phyloP scores from a whole-genome alignment of 2,888 invertebrate species.

The Eupithecia centaureata region DNA sequence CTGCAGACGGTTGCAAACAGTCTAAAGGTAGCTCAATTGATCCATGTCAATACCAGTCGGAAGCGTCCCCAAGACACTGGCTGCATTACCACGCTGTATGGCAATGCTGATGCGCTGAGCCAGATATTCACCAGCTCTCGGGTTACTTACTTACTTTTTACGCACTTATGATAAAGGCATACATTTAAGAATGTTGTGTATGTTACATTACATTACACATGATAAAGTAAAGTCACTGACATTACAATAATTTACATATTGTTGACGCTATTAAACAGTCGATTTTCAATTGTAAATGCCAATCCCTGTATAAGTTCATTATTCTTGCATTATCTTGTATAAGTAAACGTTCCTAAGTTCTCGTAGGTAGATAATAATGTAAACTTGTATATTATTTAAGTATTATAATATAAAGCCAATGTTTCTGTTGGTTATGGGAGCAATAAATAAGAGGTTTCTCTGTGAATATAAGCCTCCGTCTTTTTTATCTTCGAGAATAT shows the following conservation, averaged over 20 bases:
- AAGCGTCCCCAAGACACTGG: too few relatives aligned
- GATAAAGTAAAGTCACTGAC: too few relatives aligned
- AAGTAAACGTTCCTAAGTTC: background rate
- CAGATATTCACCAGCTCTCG: too few relatives aligned
- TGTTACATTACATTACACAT: too few relatives aligned
- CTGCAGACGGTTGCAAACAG: too few relatives aligned
- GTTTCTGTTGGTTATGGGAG: slow-evolving; percentile 12
- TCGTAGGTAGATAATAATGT: slow-evolving; percentile 1
- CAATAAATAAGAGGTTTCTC: slow-evolving; percentile 14
- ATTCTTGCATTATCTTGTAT: slow-evolving; percentile 14
- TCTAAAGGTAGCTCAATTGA: too few relatives aligned
- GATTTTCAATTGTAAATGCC: background rate
- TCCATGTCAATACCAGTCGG: too few relatives aligned
- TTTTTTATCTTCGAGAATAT: slow-evolving; percentile 13
- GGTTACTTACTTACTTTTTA: too few relatives aligned
- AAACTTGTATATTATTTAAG: slow-evolving; percentile 5
- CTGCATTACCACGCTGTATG: too few relatives aligned
- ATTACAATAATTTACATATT: background rate
- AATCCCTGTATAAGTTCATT: slow-evolving; percentile 9
- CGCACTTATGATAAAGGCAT: too few relatives aligned
- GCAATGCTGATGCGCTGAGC: too few relatives aligned
- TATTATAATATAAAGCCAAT: slow-evolving; percentile 13
- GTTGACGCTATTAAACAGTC: background rate
- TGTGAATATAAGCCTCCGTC: slow-evolving; percentile 6
- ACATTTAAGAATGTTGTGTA: too few relatives aligned